Evolutionary conservation across 2,113 vertebrate genomes (phyloP), one percentile per base, ranked within the genome.

Genomic region (Heptranchias perlo): DNA sequence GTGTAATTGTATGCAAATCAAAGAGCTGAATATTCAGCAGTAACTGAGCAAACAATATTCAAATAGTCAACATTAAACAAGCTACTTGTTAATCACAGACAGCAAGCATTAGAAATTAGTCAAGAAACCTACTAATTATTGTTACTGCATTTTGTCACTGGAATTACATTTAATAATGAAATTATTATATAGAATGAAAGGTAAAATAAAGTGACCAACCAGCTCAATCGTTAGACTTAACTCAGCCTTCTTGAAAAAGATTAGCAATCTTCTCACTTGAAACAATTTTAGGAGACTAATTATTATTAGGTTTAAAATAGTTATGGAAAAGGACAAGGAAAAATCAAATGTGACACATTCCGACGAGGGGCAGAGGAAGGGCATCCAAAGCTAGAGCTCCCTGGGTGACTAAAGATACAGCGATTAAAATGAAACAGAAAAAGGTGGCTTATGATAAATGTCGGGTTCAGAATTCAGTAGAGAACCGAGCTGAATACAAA

Each of bases 1-100:
- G 18, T 49, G 62, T 28, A 44, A 91, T 21, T 23, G 49, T 52
- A 91, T 93, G 94, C 7, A 92, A 96, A 96, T 97, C 96, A 96
- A 95, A 97, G 89, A 96, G 94, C 87, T 95, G 97, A 96, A 96
- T 96, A 96, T 96, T 97, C 94, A 96, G 65, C 96, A 87, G 95
- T 96, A 6, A 11, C 39, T 96, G 94, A 97, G 87, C 94, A 96
- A 97, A 95, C 96, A 96, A 96, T 76, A 96, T 0, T 4, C 96
- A 96, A 97, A 97, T 96, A 96, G 96, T 76, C 96, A 73, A 28
- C 44, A 96, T 76, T 52, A 87, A 96, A 35, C 64, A 31, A 96
- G 84, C 2, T 28, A 65, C 92, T 89, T 94, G 93, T 49, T 94
- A 94, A 67, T 94, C 62, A 91, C 14, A 67, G 93, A 67, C 62